These are phyloP conservation scores for Trichacis sp. DNA, from an alignment of 2,888 invertebrate species.

Conservation along the genomic window DNA sequence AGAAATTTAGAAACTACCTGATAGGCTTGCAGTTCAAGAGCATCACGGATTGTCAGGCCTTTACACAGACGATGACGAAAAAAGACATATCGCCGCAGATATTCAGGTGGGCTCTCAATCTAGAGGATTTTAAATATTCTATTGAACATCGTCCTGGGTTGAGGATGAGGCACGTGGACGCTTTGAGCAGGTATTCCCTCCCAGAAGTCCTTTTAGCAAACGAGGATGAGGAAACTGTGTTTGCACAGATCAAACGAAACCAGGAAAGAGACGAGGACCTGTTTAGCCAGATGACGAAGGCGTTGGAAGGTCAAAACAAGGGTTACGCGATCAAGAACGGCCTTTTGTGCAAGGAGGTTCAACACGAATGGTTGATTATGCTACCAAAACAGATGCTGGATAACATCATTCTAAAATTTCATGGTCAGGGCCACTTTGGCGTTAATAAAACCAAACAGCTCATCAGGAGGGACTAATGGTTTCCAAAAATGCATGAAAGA, in stretches of 20 bases:
- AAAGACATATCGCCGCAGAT: slow-evolving; percentile 17
- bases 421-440: slow-evolving; percentile 14
- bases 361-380: background rate
- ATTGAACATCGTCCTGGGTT: too few relatives aligned
- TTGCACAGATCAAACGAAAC: too few relatives aligned
- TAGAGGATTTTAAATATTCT: too few relatives aligned
- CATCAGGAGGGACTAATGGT: slow-evolving; percentile 51
- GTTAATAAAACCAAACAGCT: slow-evolving; percentile 13
- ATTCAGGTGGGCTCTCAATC: too few relatives aligned
- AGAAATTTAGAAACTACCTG: slow-evolving; percentile 31
- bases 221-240: too few relatives aligned
- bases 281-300: too few relatives aligned
- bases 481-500: slow-evolving; percentile 33
- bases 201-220: too few relatives aligned
- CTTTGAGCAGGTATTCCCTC: too few relatives aligned
- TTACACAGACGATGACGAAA: slow-evolving; percentile 26
- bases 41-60: slow-evolving; percentile 27
- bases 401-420: slow-evolving; percentile 6
- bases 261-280: too few relatives aligned
- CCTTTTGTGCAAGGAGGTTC: background rate
- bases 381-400: slow-evolving; percentile 12
- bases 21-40: slow-evolving; percentile 30
- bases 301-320: background rate
- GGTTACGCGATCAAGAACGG: background rate
- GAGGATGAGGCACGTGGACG: too few relatives aligned